A percentile compares a stretch with the other conserved stretches of the same genome.
Evolutionary conservation across 2,888 invertebrate genomes (phyloP).

Genomic region (Synergus itoensis): DNA sequence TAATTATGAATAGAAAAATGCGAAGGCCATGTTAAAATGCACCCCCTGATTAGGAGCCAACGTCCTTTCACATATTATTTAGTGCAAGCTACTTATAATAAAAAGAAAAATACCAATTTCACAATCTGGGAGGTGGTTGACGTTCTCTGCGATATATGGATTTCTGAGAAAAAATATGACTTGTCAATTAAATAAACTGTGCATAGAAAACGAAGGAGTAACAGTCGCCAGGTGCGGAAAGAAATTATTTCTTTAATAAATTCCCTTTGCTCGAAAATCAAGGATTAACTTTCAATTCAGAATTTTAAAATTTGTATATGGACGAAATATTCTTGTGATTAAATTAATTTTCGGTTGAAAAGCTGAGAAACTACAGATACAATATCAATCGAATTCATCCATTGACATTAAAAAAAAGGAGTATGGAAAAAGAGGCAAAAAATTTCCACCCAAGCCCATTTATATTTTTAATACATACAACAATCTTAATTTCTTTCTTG

Average conservation of each 20-base stretch:
- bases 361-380: background rate
- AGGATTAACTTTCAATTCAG: background rate
- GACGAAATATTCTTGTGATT: too few relatives aligned
- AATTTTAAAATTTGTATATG: background rate
- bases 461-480: too few relatives aligned
- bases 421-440: background rate
- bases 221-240: background rate
- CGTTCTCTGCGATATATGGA: background rate
- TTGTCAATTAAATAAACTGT: background rate
- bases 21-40: slow-evolving; percentile 12
- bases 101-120: background rate
- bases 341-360: too few relatives aligned
- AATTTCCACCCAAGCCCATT: background rate
- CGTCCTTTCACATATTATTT: background rate
- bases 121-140: background rate
- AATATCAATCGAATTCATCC: background rate
- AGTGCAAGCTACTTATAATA: background rate
- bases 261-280: background rate
- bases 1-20: slow-evolving; percentile 3
- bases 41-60: background rate
- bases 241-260: background rate
- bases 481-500: background rate
- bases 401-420: background rate
- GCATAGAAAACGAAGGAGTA: background rate
- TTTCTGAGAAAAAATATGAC: background rate